phyloP scores from a whole-genome alignment of 64 coral and sea anemone genomes.

The Acropora yongei region DNA sequence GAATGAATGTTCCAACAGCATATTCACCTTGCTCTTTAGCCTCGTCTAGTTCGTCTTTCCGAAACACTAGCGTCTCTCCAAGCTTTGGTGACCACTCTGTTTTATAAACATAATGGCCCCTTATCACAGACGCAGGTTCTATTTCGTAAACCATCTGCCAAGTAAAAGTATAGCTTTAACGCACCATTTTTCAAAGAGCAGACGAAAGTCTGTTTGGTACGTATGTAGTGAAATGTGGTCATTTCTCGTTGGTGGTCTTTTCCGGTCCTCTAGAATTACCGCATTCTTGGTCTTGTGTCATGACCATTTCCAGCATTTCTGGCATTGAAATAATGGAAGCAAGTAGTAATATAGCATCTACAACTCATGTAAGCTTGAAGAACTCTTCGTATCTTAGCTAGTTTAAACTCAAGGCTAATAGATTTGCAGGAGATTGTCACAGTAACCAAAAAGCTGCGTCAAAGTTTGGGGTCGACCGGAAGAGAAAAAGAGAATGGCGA shows the following conservation, averaged over 20 bases:
- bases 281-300: constrained; percentile 3
- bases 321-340: constrained; percentile 6
- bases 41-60: constrained; percentile 56
- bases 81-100: constrained; percentile 37
- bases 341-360: constrained; percentile 61
- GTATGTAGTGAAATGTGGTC: constrained; percentile 45
- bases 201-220: constrained; percentile 28
- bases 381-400: constrained; percentile 53
- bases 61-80: constrained; percentile 35
- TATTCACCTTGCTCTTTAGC: constrained; percentile 63
- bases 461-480: constrained; percentile 26
- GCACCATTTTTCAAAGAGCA: constrained; percentile 32
- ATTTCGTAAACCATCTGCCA: constrained; percentile 73
- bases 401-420: constrained; percentile 56
- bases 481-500: constrained; percentile 64
- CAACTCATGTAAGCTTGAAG: constrained; percentile 54
- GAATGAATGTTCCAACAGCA: constrained; percentile 64
- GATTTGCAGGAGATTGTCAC: constrained; percentile 50
- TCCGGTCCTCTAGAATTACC: constrained; percentile 12
- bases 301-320: constrained; percentile 8
- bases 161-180: constrained; percentile 55
- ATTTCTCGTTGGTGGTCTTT: constrained; percentile 58
- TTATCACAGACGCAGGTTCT: constrained; percentile 71
- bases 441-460: constrained; percentile 59
- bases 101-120: constrained; percentile 73